Conservation (phyloP, 2,797 vertebrate species). For the Parauchenoglanis punctatus region DNA sequence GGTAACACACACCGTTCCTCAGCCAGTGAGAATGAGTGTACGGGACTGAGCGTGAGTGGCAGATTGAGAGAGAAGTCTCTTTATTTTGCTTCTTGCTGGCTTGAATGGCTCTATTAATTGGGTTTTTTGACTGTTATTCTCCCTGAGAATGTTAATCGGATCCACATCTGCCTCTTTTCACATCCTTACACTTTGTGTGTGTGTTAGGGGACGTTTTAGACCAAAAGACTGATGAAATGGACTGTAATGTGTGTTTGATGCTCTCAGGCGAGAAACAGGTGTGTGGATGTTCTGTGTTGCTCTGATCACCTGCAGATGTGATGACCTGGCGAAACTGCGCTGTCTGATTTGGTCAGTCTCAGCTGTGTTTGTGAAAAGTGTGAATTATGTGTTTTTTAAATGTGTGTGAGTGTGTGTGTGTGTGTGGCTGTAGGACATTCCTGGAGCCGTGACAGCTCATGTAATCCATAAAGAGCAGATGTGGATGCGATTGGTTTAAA, state of each 20-base stretch:
- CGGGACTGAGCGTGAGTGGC: not conserved
- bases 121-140: slow-evolving; percentile 38
- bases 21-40: not conserved
- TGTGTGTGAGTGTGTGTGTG: slow-evolving; percentile 60
- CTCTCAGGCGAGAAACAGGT: slow-evolving; percentile 60
- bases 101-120: slow-evolving; percentile 22
- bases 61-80: slow-evolving; percentile 10
- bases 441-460: slow-evolving; percentile 71
- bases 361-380: slow-evolving; percentile 49
- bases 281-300: slow-evolving; percentile 61
- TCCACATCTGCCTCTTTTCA: slow-evolving; percentile 39
- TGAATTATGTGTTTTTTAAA: not conserved
- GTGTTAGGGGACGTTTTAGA: not conserved
- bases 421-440: slow-evolving; percentile 64
- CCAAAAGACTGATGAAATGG: not conserved
- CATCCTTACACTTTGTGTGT: slow-evolving; percentile 4
- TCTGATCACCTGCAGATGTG: slow-evolving; percentile 70
- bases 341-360: not conserved
- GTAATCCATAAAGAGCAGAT: slow-evolving; percentile 61
- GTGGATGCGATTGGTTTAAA: slow-evolving; percentile 65
- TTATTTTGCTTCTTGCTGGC: slow-evolving; percentile 22
- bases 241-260: slow-evolving; percentile 20
- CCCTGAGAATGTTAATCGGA: slow-evolving; percentile 24
- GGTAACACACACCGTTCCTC: not conserved
- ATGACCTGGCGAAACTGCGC: slow-evolving; percentile 69